Evolutionary conservation across 2,888 invertebrate species (phyloP).

Genomic region (Apantesis nais): DNA sequence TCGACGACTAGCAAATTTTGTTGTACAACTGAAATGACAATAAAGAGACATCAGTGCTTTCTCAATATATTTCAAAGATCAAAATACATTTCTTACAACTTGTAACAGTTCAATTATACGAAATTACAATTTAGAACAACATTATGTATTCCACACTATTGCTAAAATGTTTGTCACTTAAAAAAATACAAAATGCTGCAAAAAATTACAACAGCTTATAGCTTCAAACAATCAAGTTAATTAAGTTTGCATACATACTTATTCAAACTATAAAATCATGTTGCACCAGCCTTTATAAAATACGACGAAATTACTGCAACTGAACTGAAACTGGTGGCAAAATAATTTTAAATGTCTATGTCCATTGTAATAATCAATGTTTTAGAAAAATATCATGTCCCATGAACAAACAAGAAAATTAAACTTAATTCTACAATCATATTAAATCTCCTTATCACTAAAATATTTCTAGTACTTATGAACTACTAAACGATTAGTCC

Average conservation of each 20-base stretch:
- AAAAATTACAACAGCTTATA: constrained; percentile 73
- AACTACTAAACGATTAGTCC: constrained; percentile 74
- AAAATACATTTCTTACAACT: constrained; percentile 84
- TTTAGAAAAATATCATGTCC: constrained; percentile 71
- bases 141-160: constrained; percentile 59
- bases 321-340: constrained; percentile 52
- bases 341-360: constrained; percentile 56
- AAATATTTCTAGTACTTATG: constrained; percentile 74
- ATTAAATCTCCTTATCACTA: constrained; percentile 80
- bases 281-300: constrained; percentile 54
- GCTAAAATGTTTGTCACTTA: constrained; percentile 65
- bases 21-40: constrained; percentile 27
- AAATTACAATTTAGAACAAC: constrained; percentile 78
- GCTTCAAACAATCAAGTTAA: constrained; percentile 55
- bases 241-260: constrained; percentile 29
- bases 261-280: constrained; percentile 54
- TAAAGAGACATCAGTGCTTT: constrained; percentile 62
- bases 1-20: neutral
- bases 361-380: constrained; percentile 56
- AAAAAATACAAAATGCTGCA: constrained; percentile 76
- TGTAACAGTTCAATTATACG: constrained; percentile 81
- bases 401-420: constrained; percentile 72
- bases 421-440: constrained; percentile 81
- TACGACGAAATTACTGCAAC: constrained; percentile 22
- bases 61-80: constrained; percentile 83